Evolutionary conservation across 2,888 invertebrate species (phyloP).

Genomic region (Platynereis dumerilii): DNA sequence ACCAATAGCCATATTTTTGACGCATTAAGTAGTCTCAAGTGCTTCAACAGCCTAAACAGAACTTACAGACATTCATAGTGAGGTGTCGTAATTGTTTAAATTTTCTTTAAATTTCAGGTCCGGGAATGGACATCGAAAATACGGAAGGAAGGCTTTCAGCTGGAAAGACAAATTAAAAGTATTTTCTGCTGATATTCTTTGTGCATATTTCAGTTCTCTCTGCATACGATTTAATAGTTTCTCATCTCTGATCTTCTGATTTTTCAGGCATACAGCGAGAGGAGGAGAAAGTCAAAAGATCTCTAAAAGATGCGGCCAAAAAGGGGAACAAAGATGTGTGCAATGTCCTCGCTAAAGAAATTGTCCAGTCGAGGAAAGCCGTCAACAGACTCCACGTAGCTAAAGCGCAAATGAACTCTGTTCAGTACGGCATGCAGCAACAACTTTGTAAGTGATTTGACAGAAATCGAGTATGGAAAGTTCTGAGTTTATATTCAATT

Average conservation of each 20-base stretch:
- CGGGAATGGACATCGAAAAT: slow-evolving; percentile 96
- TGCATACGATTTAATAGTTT: background rate
- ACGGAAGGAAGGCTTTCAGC: slow-evolving; percentile 88
- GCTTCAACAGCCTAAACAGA: too few relatives aligned
- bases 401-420: slow-evolving; percentile 96
- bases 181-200: background rate
- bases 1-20: too few relatives aligned
- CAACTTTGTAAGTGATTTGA: slow-evolving; percentile 76
- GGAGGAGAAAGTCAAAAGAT: slow-evolving; percentile 93
- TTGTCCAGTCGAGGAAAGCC: slow-evolving; percentile 85
- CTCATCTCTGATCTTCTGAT: background rate
- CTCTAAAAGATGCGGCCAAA: slow-evolving; percentile 92
- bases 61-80: too few relatives aligned
- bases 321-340: slow-evolving; percentile 95
- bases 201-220: background rate
- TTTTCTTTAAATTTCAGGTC: slow-evolving; percentile 84
- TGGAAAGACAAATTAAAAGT: slow-evolving; percentile 94
- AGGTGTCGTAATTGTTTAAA: too few relatives aligned
- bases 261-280: slow-evolving; percentile 86
- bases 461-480: background rate
- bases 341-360: slow-evolving; percentile 89
- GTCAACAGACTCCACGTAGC: slow-evolving; percentile 88
- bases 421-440: slow-evolving; percentile 97
- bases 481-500: background rate
- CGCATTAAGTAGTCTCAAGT: too few relatives aligned